These are phyloP conservation scores for Pelecanus crispus DNA, from an alignment of 2,113 vertebrate species.

Conservation along the genomic window DNA sequence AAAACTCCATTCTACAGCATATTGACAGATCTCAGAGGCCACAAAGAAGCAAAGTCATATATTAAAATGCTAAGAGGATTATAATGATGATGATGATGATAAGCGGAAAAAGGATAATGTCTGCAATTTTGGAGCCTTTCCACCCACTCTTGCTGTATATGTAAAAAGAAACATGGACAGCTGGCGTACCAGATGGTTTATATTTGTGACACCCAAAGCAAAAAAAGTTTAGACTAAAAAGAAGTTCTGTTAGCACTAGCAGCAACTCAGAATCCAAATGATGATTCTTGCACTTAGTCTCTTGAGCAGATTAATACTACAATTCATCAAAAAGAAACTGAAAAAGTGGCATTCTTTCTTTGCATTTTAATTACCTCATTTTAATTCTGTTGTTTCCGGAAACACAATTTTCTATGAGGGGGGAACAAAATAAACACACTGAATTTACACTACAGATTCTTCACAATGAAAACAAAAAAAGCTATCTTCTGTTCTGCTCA, in stretches of 20 bases:
- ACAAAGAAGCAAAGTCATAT: slow-evolving; percentile 3
- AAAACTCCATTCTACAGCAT: background rate
- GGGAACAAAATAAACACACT: background rate
- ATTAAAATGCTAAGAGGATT: slow-evolving; percentile 46
- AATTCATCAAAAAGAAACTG: slow-evolving; percentile 34
- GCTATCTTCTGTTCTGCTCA: background rate
- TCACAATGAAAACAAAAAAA: background rate
- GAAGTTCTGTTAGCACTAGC: slow-evolving; percentile 36
- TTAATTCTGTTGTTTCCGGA: background rate
- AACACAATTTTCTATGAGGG: background rate
- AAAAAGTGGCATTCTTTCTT: background rate
- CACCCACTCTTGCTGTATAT: slow-evolving; percentile 2
- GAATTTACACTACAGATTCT: background rate
- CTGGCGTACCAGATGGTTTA: slow-evolving; percentile 72
- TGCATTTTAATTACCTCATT: slow-evolving; percentile 26
- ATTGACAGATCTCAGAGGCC: background rate
- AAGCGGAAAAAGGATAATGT: slow-evolving; percentile 49
- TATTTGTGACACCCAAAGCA: slow-evolving; percentile 61
- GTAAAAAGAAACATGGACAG: slow-evolving; percentile 51
- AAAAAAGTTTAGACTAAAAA: slow-evolving; percentile 33
- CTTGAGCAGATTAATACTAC: slow-evolving; percentile 33
- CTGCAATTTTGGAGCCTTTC: slow-evolving; percentile 48
- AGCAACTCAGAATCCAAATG: slow-evolving; percentile 52
- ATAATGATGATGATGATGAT: slow-evolving; percentile 54
- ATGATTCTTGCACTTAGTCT: slow-evolving; percentile 36